Conservation (phyloP, 2,113 vertebrate species). For the Syngnathoides biaculeatus region DNA sequence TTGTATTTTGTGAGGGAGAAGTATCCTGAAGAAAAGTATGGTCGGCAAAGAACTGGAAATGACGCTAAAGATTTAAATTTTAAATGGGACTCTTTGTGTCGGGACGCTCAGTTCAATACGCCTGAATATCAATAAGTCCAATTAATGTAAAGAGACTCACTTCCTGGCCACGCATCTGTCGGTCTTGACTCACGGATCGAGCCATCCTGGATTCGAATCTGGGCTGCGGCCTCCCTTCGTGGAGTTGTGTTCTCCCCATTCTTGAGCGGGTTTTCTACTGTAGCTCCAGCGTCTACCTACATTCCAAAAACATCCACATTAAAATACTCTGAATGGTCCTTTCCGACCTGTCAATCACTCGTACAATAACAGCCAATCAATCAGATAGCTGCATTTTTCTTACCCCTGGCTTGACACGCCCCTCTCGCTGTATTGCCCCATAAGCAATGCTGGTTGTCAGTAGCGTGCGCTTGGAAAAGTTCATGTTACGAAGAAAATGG, state of each 20-base stretch:
- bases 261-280: background rate
- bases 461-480: too few species aligned
- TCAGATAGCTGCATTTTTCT: too few species aligned
- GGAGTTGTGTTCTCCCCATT: background rate
- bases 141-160: background rate
- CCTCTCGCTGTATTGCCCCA: too few species aligned
- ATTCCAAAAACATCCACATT: constrained; percentile 8
- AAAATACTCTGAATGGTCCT: too few species aligned
- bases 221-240: background rate
- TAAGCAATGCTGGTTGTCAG: too few species aligned
- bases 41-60: too few species aligned
- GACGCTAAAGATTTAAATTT: background rate
- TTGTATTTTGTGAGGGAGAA: background rate
- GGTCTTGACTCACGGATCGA: background rate
- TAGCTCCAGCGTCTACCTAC: background rate
- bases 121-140: background rate
- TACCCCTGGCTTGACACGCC: too few species aligned
- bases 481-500: too few species aligned
- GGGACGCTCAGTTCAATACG: background rate
- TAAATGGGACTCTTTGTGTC: background rate
- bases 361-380: too few species aligned
- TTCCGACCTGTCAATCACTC: too few species aligned
- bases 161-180: too few species aligned
- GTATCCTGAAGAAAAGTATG: background rate
- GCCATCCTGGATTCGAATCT: background rate